phyloP scores from a whole-genome alignment of 2,888 invertebrate species.

The Dolomedes plantarius region DNA sequence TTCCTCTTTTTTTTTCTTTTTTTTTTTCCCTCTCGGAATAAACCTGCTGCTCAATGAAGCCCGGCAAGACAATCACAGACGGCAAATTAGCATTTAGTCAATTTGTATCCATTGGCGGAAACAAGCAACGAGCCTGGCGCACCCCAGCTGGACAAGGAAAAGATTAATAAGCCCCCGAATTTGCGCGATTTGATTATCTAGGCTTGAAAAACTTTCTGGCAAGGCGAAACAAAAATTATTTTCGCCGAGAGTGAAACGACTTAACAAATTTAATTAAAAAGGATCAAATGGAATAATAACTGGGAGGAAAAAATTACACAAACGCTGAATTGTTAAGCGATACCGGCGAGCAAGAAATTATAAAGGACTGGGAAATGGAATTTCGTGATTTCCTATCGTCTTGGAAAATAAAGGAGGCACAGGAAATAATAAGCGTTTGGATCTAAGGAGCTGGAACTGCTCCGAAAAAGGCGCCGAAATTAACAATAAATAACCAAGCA shows the following conservation, averaged over 20 bases:
- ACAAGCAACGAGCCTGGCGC: constrained; percentile 21
- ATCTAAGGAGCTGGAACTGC: neutral
- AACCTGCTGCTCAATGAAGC: constrained; percentile 54
- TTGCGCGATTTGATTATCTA: constrained; percentile 68
- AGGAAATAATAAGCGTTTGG: constrained; percentile 46
- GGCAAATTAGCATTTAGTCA: constrained; percentile 70
- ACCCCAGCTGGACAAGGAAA: constrained; percentile 61
- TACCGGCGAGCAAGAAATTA: constrained; percentile 49
- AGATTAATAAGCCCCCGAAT: constrained; percentile 69
- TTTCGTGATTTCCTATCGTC: constrained; percentile 63
- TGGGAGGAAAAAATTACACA: constrained; percentile 44
- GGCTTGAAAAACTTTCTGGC: constrained; percentile 63
- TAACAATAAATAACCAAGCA: constrained; percentile 45
- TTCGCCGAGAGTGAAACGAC: constrained; percentile 70
- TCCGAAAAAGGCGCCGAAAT: neutral
- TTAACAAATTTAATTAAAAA: constrained; percentile 71
- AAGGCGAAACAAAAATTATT: constrained; percentile 69
- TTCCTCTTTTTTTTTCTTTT: too few relatives aligned
- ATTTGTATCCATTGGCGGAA: constrained; percentile 68
- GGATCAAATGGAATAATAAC: constrained; percentile 71
- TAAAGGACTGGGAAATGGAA: constrained; percentile 55
- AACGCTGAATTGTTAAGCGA: constrained; percentile 65
- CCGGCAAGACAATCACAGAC: constrained; percentile 64
- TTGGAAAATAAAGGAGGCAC: constrained; percentile 33
- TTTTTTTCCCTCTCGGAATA: constrained; percentile 27